Conservation (phyloP, 2,113 vertebrate species). For the Mesitornis unicolor region DNA sequence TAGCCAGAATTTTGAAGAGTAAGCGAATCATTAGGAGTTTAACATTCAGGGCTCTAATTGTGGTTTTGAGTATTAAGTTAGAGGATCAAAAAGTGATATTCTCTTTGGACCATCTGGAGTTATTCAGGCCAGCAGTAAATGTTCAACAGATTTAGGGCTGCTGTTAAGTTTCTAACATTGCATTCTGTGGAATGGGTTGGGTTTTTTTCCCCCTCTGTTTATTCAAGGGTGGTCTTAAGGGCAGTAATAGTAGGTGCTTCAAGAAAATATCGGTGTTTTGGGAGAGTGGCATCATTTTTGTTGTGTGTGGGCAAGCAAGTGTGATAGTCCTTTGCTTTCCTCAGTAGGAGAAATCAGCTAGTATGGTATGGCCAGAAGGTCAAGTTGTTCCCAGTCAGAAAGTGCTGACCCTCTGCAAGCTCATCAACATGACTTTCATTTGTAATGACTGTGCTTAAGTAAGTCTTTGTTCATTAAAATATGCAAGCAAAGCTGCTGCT, state of each 20-base stretch:
- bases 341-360: constrained; percentile 51
- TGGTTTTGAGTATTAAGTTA: constrained; percentile 65
- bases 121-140: constrained; percentile 61
- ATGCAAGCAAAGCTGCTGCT: constrained; percentile 55
- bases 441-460: constrained; percentile 60
- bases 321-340: constrained; percentile 42
- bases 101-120: constrained; percentile 63
- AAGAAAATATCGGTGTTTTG: constrained; percentile 49
- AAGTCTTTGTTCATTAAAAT: constrained; percentile 64
- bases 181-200: not conserved
- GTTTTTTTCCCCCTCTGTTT: not conserved
- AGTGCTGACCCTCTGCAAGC: constrained; percentile 62
- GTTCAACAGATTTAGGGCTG: constrained; percentile 39
- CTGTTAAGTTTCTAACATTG: constrained; percentile 44
- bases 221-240: constrained; percentile 64
- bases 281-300: constrained; percentile 52
- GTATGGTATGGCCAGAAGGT: constrained; percentile 45
- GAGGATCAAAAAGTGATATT: constrained; percentile 66
- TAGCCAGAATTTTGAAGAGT: constrained; percentile 74
- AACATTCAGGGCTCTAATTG: constrained; percentile 70
- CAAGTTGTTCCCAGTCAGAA: constrained; percentile 51
- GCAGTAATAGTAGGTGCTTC: constrained; percentile 57
- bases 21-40: constrained; percentile 69
- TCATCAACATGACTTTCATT: constrained; percentile 60
- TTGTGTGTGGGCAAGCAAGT: constrained; percentile 55